Percentiles rank a stretch among this genome's conserved stretches.
phyloP scores from a whole-genome alignment of 1,140 invertebrate genomes.

The Drosophila kurseongensis region DNA sequence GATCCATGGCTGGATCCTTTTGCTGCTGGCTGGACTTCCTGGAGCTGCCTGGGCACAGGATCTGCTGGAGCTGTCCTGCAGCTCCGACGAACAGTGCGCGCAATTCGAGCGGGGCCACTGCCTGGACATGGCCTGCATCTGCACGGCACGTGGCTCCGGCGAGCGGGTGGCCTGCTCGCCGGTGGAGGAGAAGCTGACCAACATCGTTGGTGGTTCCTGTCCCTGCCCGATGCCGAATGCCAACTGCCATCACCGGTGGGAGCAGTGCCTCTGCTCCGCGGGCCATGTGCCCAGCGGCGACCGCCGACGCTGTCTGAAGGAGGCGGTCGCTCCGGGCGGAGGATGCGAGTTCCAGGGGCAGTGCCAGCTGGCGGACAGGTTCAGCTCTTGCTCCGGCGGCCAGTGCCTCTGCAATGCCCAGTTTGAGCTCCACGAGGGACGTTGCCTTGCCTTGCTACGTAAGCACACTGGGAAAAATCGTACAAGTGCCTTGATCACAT shows the following conservation, averaged over 20 bases:
- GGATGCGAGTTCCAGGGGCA: slow-evolving; percentile 57
- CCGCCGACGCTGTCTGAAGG: slow-evolving; percentile 59
- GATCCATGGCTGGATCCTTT: background rate
- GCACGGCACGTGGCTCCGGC: slow-evolving; percentile 16
- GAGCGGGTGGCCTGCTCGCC: slow-evolving; percentile 39
- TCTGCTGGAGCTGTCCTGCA: slow-evolving; percentile 56
- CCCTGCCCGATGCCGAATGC: slow-evolving; percentile 55
- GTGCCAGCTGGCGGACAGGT: slow-evolving; percentile 53
- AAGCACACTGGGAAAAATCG: slow-evolving; percentile 15
- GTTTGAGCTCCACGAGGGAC: slow-evolving; percentile 52
- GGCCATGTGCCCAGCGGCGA: slow-evolving; percentile 61
- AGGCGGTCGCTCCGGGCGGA: slow-evolving; percentile 30
- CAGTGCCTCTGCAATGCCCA: slow-evolving; percentile 53
- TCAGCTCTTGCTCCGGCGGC: slow-evolving; percentile 42
- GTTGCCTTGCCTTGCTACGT: slow-evolving; percentile 59
- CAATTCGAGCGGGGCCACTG: slow-evolving; percentile 42
- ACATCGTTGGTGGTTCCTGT: slow-evolving; percentile 72
- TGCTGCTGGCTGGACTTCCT: background rate
- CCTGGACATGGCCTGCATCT: slow-evolving; percentile 28
- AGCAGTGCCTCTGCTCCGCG: slow-evolving; percentile 58
- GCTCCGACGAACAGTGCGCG: slow-evolving; percentile 33
- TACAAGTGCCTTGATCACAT: too few species aligned
- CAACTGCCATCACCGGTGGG: slow-evolving; percentile 40
- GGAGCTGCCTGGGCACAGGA: slow-evolving; percentile 9
- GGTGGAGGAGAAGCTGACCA: slow-evolving; percentile 54